Evolutionary conservation across 37 sponge, comb jelly and placozoan species (phyloP).

Genomic region (Eunapius fragilis): DNA sequence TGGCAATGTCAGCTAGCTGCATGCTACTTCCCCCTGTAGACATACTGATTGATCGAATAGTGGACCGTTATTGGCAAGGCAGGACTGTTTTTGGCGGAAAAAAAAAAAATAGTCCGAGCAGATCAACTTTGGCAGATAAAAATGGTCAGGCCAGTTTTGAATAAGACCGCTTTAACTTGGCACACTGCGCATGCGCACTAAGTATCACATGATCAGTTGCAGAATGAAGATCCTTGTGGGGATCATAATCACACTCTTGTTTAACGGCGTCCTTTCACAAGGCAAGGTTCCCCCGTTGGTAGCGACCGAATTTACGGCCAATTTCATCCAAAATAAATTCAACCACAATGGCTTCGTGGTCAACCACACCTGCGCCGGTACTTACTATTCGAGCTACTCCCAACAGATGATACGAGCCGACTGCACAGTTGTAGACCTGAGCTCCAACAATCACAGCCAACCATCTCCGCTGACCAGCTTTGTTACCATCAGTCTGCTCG

Average conservation of each 20-base stretch:
- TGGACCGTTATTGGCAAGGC: no score
- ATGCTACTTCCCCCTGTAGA: no score
- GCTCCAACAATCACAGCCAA: conserved; percentile 18
- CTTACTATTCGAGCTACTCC: conserved; percentile 21
- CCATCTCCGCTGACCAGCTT: conserved; percentile 8
- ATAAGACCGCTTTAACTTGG: no score
- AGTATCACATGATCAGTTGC: no score
- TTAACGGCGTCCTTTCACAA: background rate
- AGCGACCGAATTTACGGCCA: conserved; percentile 4
- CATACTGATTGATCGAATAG: no score
- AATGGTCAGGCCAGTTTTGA: no score
- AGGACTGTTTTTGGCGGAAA: no score
- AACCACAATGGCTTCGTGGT: conserved; percentile 19
- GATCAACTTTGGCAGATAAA: no score
- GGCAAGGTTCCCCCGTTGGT: conserved; percentile 2
- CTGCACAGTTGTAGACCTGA: conserved; percentile 2
- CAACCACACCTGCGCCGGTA: conserved; percentile 22
- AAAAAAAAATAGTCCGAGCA: no score
- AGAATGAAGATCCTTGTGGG: no score
- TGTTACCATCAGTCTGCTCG: background rate
- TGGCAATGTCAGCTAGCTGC: no score
- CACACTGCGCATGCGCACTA: no score
- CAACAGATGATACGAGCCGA: conserved; percentile 21
- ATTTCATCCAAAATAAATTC: conserved; percentile 16
- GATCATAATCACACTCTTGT: background rate